Evolutionary conservation across 2,797 vertebrate species (phyloP).

Genomic region (Sebastolobus alascanus): DNA sequence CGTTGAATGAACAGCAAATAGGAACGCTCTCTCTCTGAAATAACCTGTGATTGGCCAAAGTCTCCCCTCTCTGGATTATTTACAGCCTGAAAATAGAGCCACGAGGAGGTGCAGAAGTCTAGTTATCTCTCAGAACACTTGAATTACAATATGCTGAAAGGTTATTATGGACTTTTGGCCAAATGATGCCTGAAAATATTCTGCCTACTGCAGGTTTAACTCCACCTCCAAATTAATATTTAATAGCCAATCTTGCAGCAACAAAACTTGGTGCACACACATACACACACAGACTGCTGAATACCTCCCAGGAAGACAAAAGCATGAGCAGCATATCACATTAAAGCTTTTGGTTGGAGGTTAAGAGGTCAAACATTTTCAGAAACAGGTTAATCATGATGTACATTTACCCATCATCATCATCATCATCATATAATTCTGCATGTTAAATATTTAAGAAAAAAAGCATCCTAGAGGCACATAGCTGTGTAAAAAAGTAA

Average conservation of each 20-base stretch:
- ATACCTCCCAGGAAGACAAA: conserved; percentile 23
- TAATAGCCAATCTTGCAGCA: conserved; percentile 22
- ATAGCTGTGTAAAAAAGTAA: no score
- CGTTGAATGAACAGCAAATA: no score
- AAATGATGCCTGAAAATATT: no score
- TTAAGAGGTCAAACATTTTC: conserved; percentile 2
- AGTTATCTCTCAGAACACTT: no score
- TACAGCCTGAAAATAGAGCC: no score
- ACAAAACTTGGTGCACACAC: not conserved
- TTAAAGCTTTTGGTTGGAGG: not conserved
- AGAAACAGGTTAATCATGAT: not conserved
- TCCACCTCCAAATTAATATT: conserved; percentile 47
- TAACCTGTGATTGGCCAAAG: no score
- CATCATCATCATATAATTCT: not conserved
- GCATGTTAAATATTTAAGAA: no score
- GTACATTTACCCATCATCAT: not conserved
- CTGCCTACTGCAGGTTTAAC: not conserved
- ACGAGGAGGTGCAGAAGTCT: no score
- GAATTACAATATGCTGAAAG: no score
- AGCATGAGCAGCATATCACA: conserved; percentile 1
- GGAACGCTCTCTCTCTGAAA: no score
- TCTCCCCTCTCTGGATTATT: no score
- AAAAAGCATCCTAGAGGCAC: not conserved
- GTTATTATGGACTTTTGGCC: no score
- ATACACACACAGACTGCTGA: conserved; percentile 5